A percentile compares a stretch with the other conserved stretches of the same genome.
Evolutionary conservation across 2,797 vertebrate genomes (phyloP).

Genomic region (Platalea minor): DNA sequence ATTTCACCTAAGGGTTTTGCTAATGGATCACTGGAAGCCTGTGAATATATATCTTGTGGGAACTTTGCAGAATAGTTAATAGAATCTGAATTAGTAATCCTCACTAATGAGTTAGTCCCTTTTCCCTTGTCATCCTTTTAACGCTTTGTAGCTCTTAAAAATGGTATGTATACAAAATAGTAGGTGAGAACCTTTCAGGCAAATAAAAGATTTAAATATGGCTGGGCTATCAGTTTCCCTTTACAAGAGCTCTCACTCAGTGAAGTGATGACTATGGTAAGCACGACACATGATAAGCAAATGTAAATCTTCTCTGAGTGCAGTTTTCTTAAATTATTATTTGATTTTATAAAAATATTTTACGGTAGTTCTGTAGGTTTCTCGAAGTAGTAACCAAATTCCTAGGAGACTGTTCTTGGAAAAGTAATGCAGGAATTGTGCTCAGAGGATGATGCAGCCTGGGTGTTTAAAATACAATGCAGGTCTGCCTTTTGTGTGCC

Average conservation of each 20-base stretch:
- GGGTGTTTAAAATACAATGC: conserved; percentile 20
- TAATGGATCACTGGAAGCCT: neutral
- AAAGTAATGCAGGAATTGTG: neutral
- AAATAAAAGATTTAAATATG: conserved; percentile 12
- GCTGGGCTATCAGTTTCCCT: neutral
- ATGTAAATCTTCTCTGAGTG: neutral
- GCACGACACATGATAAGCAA: neutral
- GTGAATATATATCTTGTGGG: conserved; percentile 3
- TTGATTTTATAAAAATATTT: neutral
- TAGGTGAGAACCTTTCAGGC: neutral
- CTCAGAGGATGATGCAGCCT: neutral
- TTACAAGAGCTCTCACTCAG: neutral
- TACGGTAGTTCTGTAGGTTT: neutral
- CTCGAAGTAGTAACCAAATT: neutral
- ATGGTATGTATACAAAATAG: neutral
- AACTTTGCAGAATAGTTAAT: conserved; percentile 29
- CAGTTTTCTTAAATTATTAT: neutral
- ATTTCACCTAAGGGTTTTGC: conserved; percentile 29
- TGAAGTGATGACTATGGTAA: neutral
- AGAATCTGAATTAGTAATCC: conserved; percentile 3
- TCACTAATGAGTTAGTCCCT: neutral
- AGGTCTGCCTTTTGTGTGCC: conserved; percentile 48
- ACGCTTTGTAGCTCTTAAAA: conserved; percentile 10
- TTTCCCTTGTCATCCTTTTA: neutral
- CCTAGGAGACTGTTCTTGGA: neutral